A percentile compares a stretch with the other conserved stretches of the same genome.
phyloP scores from a whole-genome alignment of 2,113 vertebrate genomes.

The Ariopsis seemanni region DNA sequence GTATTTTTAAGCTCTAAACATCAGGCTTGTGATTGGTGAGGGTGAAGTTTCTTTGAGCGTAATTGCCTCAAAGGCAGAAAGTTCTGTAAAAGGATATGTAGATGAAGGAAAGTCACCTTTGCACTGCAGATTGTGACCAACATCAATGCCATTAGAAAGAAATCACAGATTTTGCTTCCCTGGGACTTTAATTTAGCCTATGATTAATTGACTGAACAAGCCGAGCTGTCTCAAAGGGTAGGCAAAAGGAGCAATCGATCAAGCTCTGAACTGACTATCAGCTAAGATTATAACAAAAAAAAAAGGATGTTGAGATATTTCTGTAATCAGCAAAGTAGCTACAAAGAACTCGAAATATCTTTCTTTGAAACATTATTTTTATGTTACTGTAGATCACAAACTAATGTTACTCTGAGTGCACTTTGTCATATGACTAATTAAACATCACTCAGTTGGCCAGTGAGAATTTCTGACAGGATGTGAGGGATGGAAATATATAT shows the following conservation, averaged over 20 bases:
- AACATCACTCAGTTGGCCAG: background rate
- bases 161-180: background rate
- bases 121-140: background rate
- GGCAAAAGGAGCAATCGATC: background rate
- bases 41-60: background rate
- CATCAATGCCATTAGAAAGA: background rate
- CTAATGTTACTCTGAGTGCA: conserved; percentile 7
- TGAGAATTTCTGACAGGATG: background rate
- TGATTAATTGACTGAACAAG: conserved; percentile 2
- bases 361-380: background rate
- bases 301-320: background rate
- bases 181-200: background rate
- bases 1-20: background rate
- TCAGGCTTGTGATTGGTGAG: background rate
- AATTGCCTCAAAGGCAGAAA: background rate
- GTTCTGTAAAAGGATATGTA: background rate
- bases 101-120: background rate
- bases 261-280: background rate
- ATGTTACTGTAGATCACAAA: background rate
- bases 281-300: background rate
- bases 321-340: background rate
- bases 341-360: background rate
- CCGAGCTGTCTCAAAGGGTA: background rate
- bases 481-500: background rate
- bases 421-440: conserved; percentile 18